A percentile compares a stretch with the other conserved stretches of the same genome.
These are phyloP conservation scores for Metaphire vulgaris DNA, from an alignment of 1,140 invertebrate species.

Conservation along the genomic window DNA sequence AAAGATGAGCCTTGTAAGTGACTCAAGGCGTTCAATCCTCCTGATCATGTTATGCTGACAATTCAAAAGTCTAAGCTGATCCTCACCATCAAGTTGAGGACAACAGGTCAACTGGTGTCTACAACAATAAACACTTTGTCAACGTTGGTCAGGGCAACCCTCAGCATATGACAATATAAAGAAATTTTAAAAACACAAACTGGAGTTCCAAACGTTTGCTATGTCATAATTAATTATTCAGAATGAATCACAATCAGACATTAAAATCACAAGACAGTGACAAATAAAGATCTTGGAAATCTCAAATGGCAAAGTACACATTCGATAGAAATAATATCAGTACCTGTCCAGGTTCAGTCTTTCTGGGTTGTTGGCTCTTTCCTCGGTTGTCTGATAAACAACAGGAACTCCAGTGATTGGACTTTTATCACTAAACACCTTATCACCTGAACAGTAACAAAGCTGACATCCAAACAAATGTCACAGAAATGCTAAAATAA, in stretches of 20 bases:
- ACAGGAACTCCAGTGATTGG: constrained; percentile 47
- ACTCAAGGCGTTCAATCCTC: constrained; percentile 61
- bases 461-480: too few species aligned
- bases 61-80: constrained; percentile 71
- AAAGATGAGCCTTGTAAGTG: constrained; percentile 72
- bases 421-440: constrained; percentile 48
- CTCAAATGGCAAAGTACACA: too few species aligned
- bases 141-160: background rate
- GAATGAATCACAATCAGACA: too few species aligned
- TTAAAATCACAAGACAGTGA: too few species aligned
- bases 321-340: too few species aligned
- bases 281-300: too few species aligned
- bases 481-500: too few species aligned
- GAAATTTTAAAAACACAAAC: too few species aligned
- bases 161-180: too few species aligned
- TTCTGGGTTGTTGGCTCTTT: constrained; percentile 47
- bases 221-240: too few species aligned
- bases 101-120: background rate
- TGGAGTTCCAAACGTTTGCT: too few species aligned
- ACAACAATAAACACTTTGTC: too few species aligned
- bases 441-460: constrained; percentile 41
- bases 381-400: constrained; percentile 48
- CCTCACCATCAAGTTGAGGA: constrained; percentile 62
- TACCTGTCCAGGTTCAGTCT: constrained; percentile 51
- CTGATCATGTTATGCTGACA: constrained; percentile 83